phyloP scores from a whole-genome alignment of 2,113 vertebrate genomes.

The Brevimyrus niger region DNA sequence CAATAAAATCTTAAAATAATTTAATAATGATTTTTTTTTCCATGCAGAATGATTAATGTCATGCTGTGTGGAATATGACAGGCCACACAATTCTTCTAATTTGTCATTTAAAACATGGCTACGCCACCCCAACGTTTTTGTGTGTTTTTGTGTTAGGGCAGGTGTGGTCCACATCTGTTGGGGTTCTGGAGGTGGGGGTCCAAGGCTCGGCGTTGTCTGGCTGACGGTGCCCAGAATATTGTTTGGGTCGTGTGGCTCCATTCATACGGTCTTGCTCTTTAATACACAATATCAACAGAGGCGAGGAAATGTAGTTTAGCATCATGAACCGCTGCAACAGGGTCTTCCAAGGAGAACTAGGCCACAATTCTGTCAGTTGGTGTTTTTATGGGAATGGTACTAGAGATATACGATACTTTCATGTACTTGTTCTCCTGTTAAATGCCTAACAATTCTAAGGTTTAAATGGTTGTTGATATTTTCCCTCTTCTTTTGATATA shows the following conservation, averaged over 20 bases:
- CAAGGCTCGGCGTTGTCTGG: neutral
- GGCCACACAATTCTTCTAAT: neutral
- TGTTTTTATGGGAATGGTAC: neutral
- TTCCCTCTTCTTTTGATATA: neutral
- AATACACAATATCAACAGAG: neutral
- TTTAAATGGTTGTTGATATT: neutral
- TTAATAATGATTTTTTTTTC: slow-evolving; percentile 6
- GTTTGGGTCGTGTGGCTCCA: neutral
- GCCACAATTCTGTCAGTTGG: neutral
- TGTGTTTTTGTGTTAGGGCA: neutral
- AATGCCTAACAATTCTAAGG: neutral
- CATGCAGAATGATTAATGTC: neutral
- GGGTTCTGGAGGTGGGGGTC: neutral
- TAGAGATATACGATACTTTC: neutral
- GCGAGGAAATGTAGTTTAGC: neutral
- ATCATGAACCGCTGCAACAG: neutral
- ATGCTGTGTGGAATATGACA: neutral
- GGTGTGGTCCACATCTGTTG: slow-evolving; percentile 8
- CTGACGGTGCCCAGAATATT: neutral
- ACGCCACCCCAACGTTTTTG: neutral
- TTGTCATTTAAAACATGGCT: slow-evolving; percentile 1
- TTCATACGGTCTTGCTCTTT: neutral
- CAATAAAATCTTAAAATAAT: slow-evolving; percentile 16
- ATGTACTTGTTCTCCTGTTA: neutral
- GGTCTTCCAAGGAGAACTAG: neutral